phyloP scores from a whole-genome alignment of 1,140 invertebrate species.

The Ceratosolen fusciceps region DNA sequence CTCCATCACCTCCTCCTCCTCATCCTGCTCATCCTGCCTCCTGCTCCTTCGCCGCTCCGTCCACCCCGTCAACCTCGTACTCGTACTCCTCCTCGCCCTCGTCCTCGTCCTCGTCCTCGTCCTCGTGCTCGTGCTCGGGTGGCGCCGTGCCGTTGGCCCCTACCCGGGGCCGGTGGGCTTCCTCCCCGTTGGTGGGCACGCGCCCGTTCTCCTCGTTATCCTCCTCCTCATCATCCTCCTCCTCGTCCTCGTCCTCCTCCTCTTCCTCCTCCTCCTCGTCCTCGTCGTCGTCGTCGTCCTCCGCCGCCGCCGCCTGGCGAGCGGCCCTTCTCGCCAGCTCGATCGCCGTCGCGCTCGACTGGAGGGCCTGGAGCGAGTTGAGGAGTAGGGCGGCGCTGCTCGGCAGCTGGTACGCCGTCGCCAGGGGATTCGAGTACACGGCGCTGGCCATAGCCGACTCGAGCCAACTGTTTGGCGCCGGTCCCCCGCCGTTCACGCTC shows the following conservation, averaged over 20 bases:
- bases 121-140: slow-evolving; percentile 54
- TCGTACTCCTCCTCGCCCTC: slow-evolving; percentile 30
- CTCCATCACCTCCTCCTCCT: slow-evolving; percentile 52
- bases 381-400: slow-evolving; percentile 63
- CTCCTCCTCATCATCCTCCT: slow-evolving; percentile 61
- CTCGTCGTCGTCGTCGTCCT: slow-evolving; percentile 57
- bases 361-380: slow-evolving; percentile 56
- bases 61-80: slow-evolving; percentile 63
- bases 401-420: slow-evolving; percentile 58
- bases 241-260: slow-evolving; percentile 56
- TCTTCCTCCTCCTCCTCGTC: slow-evolving; percentile 55
- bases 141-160: slow-evolving; percentile 10
- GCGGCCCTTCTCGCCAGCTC: slow-evolving; percentile 14
- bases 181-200: slow-evolving; percentile 47
- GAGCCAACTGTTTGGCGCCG: slow-evolving; percentile 60
- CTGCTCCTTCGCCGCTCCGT: slow-evolving; percentile 59
- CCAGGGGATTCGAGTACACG: slow-evolving; percentile 55
- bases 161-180: neutral
- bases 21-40: slow-evolving; percentile 55
- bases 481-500: neutral
- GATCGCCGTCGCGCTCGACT: slow-evolving; percentile 21
- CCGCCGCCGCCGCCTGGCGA: slow-evolving; percentile 53
- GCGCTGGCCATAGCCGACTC: slow-evolving; percentile 50
- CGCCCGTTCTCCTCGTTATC: too few species aligned
- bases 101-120: slow-evolving; percentile 53